Evolutionary conservation across 2,113 vertebrate genomes (phyloP), one percentile per base, ranked within the genome.

Genomic region (Mustela lutreola): DNA sequence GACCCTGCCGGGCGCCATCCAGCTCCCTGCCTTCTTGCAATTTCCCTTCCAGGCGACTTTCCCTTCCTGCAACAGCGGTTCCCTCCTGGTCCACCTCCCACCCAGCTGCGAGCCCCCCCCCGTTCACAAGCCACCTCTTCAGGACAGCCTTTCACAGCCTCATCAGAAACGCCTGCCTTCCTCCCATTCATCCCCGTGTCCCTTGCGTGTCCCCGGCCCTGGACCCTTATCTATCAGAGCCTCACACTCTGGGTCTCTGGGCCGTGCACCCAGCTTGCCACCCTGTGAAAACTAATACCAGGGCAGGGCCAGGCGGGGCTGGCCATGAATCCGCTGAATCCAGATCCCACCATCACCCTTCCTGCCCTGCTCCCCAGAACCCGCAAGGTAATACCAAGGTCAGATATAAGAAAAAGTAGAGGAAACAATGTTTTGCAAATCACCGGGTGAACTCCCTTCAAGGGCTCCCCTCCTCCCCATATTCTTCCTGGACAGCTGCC

Each of bases 351-450:
- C n/a, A 8, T 48, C 73, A n/a, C 28, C 18, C 48, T 58, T 89
- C 58, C 93, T 18, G 1, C 36, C 48, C 73, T 42, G n/a, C 39
- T 50, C 36, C 58, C 33, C 19, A 2, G 2, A 24, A 24, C 8
- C 24, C 63, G 39, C 91, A 96, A 94, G 70, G 84, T 65, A 86
- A 95, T 48, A 19, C 53, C 78, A 94, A 95, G 95, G 93, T 94
- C 15, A 0, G 76, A 48, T 8, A 11, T 81, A 85, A 94, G 82
- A 81, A 63, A 81, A 89, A 96, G 78, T 24, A 88, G 94, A 62
- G n/a, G 62, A 84, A 81, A 65, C 63, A 65, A 45, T 31, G 31
- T 80, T 96, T 94, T 80, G 36, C 65, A 53, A 39, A 93, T 63
- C 92, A 76, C 36, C 11, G 1, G 1, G 33, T 48, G 62, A 75